Conservation (phyloP, 2,888 invertebrate species). For the Choreutis nemorana region DNA sequence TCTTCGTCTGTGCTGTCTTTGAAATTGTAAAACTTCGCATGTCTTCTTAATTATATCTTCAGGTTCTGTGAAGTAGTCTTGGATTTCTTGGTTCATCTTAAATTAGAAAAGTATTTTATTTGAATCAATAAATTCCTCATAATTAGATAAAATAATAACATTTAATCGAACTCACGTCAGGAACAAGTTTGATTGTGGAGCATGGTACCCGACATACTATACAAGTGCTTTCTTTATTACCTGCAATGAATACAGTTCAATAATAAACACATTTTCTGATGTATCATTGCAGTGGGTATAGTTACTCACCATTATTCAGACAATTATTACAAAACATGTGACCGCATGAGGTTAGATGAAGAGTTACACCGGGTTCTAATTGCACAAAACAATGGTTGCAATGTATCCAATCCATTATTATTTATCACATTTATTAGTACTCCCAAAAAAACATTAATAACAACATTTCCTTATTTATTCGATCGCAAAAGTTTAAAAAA, state of each 20-base stretch:
- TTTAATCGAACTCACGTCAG: constrained; percentile 35
- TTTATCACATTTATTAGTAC: no score
- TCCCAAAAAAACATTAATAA: no score
- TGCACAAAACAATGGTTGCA: constrained; percentile 59
- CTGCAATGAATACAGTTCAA: constrained; percentile 21
- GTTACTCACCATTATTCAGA: constrained; percentile 38
- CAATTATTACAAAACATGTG: constrained; percentile 63
- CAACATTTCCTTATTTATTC: no score
- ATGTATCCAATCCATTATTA: constrained; percentile 60
- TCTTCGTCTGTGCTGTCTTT: constrained; percentile 52
- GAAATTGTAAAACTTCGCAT: constrained; percentile 55
- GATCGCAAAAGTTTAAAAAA: constrained; percentile 2
- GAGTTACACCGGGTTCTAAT: constrained; percentile 44
- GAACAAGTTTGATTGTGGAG: constrained; percentile 52
- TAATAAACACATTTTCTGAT: constrained; percentile 4
- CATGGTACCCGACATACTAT: constrained; percentile 51
- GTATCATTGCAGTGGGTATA: constrained; percentile 3
- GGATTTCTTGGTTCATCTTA: constrained; percentile 59
- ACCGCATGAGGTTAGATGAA: constrained; percentile 60
- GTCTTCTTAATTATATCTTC: constrained; percentile 56
- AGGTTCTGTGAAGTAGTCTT: constrained; percentile 60
- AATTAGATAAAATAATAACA: constrained; percentile 1
- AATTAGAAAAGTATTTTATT: constrained; percentile 12
- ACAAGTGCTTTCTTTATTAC: constrained; percentile 44
- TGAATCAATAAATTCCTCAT: constrained; percentile 8